These are phyloP conservation scores for Adoxophyes honmai DNA, from an alignment of 1,140 invertebrate species.

Conservation along the genomic window DNA sequence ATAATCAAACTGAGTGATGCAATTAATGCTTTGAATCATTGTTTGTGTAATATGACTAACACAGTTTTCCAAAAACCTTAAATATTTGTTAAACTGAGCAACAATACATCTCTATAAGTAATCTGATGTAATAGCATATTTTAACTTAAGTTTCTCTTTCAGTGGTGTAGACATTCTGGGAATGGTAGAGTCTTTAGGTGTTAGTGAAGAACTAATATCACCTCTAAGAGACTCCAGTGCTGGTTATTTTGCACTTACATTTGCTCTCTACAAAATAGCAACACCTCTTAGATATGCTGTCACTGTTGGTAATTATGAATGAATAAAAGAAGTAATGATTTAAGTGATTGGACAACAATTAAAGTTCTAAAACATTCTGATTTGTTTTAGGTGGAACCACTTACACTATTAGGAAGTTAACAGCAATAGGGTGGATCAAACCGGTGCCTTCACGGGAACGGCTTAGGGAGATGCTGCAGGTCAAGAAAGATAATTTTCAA, in stretches of 20 bases:
- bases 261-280: conserved; percentile 93
- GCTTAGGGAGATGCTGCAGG: conserved; percentile 79
- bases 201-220: conserved; percentile 87
- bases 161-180: conserved; percentile 93
- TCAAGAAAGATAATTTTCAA: conserved; percentile 76
- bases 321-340: no score
- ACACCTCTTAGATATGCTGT: conserved; percentile 94
- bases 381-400: conserved; percentile 80
- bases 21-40: background rate
- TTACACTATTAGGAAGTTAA: conserved; percentile 83
- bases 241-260: conserved; percentile 92
- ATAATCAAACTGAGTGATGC: conserved; percentile 19
- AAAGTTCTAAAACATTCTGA: background rate
- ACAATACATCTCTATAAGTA: no score
- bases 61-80: no score
- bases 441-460: conserved; percentile 80
- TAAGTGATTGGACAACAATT: no score
- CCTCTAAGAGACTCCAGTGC: conserved; percentile 86
- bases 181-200: conserved; percentile 84
- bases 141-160: conserved; percentile 39
- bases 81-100: no score
- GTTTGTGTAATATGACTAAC: no score
- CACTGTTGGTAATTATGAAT: conserved; percentile 84
- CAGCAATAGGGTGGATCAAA: conserved; percentile 82
- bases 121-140: no score